Base-by-base conservation (phyloP, 30 jellyfish, hydroid and myxozoan species). In the Sanderia malayensis region DNA sequence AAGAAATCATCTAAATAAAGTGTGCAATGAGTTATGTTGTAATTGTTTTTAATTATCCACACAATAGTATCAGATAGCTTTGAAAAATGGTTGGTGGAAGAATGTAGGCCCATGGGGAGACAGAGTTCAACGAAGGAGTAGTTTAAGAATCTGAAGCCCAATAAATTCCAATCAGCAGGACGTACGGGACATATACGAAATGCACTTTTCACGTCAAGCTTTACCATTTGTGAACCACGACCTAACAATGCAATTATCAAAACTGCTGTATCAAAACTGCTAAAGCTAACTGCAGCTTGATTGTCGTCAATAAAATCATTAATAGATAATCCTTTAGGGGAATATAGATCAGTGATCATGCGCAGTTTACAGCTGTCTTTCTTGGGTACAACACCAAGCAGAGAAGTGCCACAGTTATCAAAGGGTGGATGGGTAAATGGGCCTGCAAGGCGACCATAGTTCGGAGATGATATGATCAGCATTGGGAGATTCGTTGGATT, bases 121-220 rank as follows among this genome's bases (percentile, higher is more conserved):
- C 55, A 41, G 15, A 41, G 55, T 8, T 41, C 55, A 15, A 41
- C 55, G 55, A 41, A 41, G 55, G 8, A 41, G 15, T 6, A 41
- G 55, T 41, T 15, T 41, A 6, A 15, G 15, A 41, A 41, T 41
- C 8, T 41, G 55, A 41, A 41, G 15, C 55, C 55, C 55, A 41
- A 15, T 41, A 41, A 41, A 15, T 41, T 8, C 55, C 55, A 41
- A 41, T 41, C 55, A 6, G 8, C 55, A 6, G 8, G 55, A 41
- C 55, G 55, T 41, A 41, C 55, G 11, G 55, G 55, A 41, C 55
- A 41, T 41, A 41, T 41, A 41, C 55, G 55, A 41, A 41, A 41
- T 41, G 68, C 68, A 24, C 31, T 57, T 24, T 57, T 20, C 11
- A 57, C 68, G 31, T 57, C 68, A 19, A 57, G 68, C n/a, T 24